phyloP scores from a whole-genome alignment of 2,797 vertebrate species.

The Gambusia yucatana region DNA sequence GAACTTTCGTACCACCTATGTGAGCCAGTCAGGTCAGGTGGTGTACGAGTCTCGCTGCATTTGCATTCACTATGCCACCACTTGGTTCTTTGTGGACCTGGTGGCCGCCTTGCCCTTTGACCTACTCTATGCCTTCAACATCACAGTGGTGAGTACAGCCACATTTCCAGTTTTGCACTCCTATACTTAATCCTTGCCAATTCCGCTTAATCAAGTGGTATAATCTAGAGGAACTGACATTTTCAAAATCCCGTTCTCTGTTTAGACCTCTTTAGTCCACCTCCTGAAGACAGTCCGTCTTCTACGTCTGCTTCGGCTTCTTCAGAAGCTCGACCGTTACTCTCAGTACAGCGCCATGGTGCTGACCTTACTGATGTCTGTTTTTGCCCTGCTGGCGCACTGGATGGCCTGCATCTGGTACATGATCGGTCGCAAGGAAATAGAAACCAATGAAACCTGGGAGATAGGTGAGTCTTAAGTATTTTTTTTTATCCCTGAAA shows the following conservation, averaged over 20 bases:
- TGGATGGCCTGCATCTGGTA: slow-evolving; percentile 98
- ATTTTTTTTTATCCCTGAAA: too few relatives aligned
- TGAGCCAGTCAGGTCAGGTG: slow-evolving; percentile 96
- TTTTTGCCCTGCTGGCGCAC: slow-evolving; percentile 93
- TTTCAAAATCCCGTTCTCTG: not conserved
- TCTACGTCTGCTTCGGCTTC: slow-evolving; percentile 90
- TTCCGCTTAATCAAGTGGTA: not conserved
- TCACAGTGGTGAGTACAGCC: slow-evolving; percentile 90
- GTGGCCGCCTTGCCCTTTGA: slow-evolving; percentile 96
- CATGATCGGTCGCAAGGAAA: slow-evolving; percentile 90
- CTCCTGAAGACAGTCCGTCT: slow-evolving; percentile 94
- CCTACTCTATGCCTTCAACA: slow-evolving; percentile 94
- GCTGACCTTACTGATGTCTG: slow-evolving; percentile 92
- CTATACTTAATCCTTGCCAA: not conserved
- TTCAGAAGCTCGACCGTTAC: slow-evolving; percentile 97
- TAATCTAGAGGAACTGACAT: not conserved
- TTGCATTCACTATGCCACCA: slow-evolving; percentile 95
- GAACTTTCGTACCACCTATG: slow-evolving; percentile 96
- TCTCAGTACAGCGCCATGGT: slow-evolving; percentile 98
- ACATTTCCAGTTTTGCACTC: not conserved
- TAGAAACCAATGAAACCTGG: slow-evolving; percentile 89
- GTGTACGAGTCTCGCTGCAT: slow-evolving; percentile 92
- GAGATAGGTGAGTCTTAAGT: slow-evolving; percentile 88
- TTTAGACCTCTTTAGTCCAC: slow-evolving; percentile 93
- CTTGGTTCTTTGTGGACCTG: slow-evolving; percentile 98